Base-by-base conservation (phyloP, 2,888 invertebrate genomes). In the Acleris sparsana region DNA sequence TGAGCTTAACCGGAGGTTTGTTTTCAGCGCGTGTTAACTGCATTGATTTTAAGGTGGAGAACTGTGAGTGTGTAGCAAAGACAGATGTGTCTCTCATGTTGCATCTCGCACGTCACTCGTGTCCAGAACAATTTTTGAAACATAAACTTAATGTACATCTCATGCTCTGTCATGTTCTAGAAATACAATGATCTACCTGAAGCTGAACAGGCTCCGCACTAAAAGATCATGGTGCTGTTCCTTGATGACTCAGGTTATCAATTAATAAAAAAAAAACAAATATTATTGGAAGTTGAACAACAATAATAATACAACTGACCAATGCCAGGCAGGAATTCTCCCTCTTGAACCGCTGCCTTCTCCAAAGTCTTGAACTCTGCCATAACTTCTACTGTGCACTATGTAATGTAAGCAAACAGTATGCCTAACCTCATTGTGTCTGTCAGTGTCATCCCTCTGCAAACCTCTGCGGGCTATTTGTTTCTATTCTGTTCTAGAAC, bases 21-120 rank as follows among this genome's bases (percentile, higher is more conserved):
- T 92, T 93, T 90, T 93, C 93, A 93, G 93, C 93, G 85, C 93
- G 93, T 90, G 92, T 93, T 87, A 93, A 93, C 93, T 92, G 92
- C 93, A 92, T 93, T 93, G 93, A 93, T 93, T 93, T 93, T 92
- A 93, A 93, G 90, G 93, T 93, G 92, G 93, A 93, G 88, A 93
- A 93, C 93, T 93, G 93, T 93, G 93, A 93, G 93, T 92, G 92
- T 88, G 87, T 90, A 90, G 91, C 81, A 87, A 85, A 88, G 86
- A 84, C 79, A 81, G 80, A 84, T 83, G 82, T 84, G 86, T 89
- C 88, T 88, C 83, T 87, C 88, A 89, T 89, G 88, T 88, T 89
- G 87, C 86, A 80, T 87, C 84, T 79, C 80, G 88, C 89, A 90
- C 90, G 83, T 84, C 76, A 77, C 78, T 75, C 73, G 67, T 74